These are phyloP conservation scores for Drosophila lutescens DNA, from an alignment of 2,888 invertebrate genomes.

Conservation along the genomic window DNA sequence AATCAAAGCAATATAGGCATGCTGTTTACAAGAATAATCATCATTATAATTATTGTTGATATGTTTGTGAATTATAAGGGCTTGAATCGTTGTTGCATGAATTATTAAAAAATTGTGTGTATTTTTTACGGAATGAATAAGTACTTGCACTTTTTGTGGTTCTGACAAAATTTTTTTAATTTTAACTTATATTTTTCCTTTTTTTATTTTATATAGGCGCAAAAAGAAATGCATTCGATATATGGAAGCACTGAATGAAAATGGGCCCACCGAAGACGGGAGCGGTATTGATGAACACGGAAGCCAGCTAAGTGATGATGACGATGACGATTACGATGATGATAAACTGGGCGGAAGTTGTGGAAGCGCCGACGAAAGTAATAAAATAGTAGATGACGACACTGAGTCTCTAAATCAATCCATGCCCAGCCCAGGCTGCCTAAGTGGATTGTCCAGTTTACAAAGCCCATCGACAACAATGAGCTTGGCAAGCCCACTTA, in stretches of 20 bases:
- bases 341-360: constrained; percentile 92
- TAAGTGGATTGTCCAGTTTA: constrained; percentile 87
- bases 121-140: constrained; percentile 8
- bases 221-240: constrained; percentile 99
- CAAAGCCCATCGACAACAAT: constrained; percentile 89
- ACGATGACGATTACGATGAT: constrained; percentile 84
- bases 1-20: not conserved
- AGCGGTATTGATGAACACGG: constrained; percentile 86
- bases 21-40: not conserved
- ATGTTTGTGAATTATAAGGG: not conserved
- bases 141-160: constrained; percentile 10
- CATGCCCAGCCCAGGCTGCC: constrained; percentile 87
- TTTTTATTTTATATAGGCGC: constrained; percentile 87
- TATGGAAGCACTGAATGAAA: constrained; percentile 91
- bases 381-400: constrained; percentile 88
- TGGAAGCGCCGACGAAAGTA: constrained; percentile 88
- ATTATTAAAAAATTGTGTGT: not conserved
- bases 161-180: constrained; percentile 1
- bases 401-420: constrained; percentile 88
- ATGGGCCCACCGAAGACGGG: constrained; percentile 67
- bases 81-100: not conserved
- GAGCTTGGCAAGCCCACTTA: constrained; percentile 91
- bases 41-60: not conserved
- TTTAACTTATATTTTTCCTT: not conserved
- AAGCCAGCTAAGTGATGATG: constrained; percentile 71